Conservation (phyloP, 2,888 invertebrate genomes). For the Drosophila infuscata region DNA sequence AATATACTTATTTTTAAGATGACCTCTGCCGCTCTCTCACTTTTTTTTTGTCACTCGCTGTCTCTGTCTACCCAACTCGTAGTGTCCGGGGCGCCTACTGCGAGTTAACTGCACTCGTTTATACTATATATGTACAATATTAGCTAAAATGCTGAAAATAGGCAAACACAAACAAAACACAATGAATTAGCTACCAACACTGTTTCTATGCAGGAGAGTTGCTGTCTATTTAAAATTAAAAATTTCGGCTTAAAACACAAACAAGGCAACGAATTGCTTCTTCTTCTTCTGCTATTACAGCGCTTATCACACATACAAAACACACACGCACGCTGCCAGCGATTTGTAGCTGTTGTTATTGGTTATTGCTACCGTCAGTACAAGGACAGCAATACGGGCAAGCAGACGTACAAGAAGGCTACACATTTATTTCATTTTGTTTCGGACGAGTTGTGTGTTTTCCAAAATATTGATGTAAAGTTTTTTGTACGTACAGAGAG, state of each 20-base stretch:
- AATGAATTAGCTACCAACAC: constrained; percentile 15
- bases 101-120: constrained; percentile 27
- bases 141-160: constrained; percentile 50
- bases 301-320: constrained; percentile 33
- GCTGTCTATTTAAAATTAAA: not conserved
- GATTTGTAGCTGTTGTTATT: constrained; percentile 5
- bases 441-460: not conserved
- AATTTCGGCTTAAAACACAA: constrained; percentile 4
- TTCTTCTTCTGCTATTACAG: constrained; percentile 18
- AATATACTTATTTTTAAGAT: constrained; percentile 70
- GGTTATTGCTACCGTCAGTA: constrained; percentile 15
- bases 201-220: constrained; percentile 1
- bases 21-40: constrained; percentile 62
- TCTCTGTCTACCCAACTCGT: constrained; percentile 43
- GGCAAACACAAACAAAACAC: not conserved
- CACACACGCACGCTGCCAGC: constrained; percentile 13
- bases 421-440: not conserved
- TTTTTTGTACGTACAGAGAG: constrained; percentile 17
- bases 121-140: constrained; percentile 50
- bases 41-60: constrained; percentile 19
- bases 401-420: constrained; percentile 18
- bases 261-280: constrained; percentile 21
- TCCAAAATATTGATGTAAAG: constrained; percentile 28
- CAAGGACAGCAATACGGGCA: not conserved
- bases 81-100: constrained; percentile 18